Conservation (phyloP, 1,140 invertebrate species). For the Temnothorax longispinosus region DNA sequence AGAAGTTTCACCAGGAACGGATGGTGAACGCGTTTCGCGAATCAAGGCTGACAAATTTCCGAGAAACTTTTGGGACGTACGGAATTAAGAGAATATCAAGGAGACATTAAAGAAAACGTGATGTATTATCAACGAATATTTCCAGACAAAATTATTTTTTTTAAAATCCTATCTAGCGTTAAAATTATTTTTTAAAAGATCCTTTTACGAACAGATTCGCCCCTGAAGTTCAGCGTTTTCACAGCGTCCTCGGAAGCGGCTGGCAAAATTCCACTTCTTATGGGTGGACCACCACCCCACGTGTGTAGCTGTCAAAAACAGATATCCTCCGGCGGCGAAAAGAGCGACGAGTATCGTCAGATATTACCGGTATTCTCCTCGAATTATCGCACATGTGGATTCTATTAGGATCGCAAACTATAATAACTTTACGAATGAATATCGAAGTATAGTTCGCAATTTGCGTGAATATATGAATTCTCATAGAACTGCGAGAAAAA, state of each 20-base stretch:
- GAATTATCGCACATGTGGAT: conserved; percentile 40
- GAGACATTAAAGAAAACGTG: neutral
- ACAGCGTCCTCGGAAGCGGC: conserved; percentile 19
- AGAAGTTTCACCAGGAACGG: conserved; percentile 53
- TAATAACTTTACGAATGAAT: conserved; percentile 9
- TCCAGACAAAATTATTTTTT: neutral
- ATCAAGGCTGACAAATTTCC: neutral
- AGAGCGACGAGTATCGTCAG: conserved; percentile 52
- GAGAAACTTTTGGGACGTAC: neutral
- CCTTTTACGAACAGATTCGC: conserved; percentile 2
- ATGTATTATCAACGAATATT: neutral
- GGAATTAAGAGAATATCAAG: too few species aligned
- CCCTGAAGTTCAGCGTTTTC: conserved; percentile 25
- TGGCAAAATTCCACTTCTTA: conserved; percentile 72
- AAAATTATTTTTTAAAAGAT: neutral
- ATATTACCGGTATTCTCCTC: conserved; percentile 37
- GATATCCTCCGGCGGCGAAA: conserved; percentile 35
- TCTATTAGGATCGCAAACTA: conserved; percentile 17
- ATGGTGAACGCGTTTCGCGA: conserved; percentile 45
- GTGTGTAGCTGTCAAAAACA: conserved; percentile 58
- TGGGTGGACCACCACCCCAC: neutral
- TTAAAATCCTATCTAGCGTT: neutral
- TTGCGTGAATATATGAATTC: conserved; percentile 13
- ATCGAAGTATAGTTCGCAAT: neutral
- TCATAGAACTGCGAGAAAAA: neutral